Conservation (phyloP, 2,113 vertebrate species). For the Paradoxurus hermaphroditus region DNA sequence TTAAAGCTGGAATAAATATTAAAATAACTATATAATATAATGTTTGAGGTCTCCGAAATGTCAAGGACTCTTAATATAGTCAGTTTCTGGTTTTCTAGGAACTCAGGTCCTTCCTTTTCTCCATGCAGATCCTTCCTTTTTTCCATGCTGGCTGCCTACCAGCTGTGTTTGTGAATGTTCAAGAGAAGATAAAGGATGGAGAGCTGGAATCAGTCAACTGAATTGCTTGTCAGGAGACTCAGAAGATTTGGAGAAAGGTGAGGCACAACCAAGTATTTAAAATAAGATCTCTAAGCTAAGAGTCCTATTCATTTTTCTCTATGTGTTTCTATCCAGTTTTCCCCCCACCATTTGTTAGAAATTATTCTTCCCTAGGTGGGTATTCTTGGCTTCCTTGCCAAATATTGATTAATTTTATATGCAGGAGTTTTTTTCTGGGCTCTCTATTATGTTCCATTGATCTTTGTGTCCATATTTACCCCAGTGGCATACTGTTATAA, state of each 20-base stretch:
- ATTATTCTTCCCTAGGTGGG: not conserved
- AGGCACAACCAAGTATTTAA: not conserved
- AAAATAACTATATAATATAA: not conserved
- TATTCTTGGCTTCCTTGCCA: not conserved
- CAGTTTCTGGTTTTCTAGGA: not conserved
- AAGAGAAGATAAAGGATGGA: not conserved
- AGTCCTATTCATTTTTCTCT: not conserved
- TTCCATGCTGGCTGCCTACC: not conserved
- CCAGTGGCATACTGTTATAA: not conserved
- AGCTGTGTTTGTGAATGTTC: not conserved
- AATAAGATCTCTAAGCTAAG: not conserved
- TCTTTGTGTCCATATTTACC: not conserved
- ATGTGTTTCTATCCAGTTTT: not conserved
- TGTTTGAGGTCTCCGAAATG: not conserved
- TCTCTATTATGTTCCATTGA: not conserved
- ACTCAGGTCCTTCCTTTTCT: not conserved
- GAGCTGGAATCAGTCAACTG: not conserved
- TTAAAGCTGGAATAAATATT: not conserved
- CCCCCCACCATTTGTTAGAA: not conserved
- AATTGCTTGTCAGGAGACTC: not conserved
- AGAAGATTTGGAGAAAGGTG: not conserved
- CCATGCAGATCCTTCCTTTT: not conserved
- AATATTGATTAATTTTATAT: not conserved
- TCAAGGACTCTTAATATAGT: not conserved
- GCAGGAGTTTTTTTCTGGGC: not conserved